These are phyloP conservation scores for Ageneiosus marmoratus DNA, from an alignment of 2,113 vertebrate species.

Conservation along the genomic window DNA sequence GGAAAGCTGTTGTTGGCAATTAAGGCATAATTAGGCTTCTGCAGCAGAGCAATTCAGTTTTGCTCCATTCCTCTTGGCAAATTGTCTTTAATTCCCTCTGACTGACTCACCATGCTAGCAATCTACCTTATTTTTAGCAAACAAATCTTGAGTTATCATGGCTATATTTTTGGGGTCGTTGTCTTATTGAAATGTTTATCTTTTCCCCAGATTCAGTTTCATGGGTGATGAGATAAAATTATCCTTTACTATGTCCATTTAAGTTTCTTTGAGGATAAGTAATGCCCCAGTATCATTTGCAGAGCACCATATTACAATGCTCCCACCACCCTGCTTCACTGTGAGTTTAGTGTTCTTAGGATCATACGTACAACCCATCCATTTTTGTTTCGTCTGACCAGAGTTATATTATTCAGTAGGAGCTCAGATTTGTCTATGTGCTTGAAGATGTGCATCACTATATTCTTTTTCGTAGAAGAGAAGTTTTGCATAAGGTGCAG, in stretches of 20 bases:
- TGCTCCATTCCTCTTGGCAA: neutral
- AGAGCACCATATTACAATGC: neutral
- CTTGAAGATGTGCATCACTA: too few relatives aligned
- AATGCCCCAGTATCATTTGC: too few relatives aligned
- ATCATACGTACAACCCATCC: neutral
- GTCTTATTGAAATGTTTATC: too few relatives aligned
- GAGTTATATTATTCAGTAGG: neutral
- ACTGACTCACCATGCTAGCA: neutral
- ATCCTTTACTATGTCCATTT: too few relatives aligned
- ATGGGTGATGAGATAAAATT: too few relatives aligned
- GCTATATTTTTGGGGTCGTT: neutral
- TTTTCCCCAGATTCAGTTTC: too few relatives aligned
- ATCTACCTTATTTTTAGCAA: too few relatives aligned
- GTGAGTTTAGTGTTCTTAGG: neutral
- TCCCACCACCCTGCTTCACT: neutral
- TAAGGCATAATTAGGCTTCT: neutral
- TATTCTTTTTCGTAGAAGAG: neutral
- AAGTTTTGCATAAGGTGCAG: neutral
- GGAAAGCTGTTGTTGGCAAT: neutral
- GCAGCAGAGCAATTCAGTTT: neutral
- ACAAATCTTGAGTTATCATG: neutral
- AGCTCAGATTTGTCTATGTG: neutral
- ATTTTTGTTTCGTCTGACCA: neutral
- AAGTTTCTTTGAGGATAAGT: too few relatives aligned
- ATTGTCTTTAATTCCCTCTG: neutral